Base-by-base conservation (phyloP, 2,888 invertebrate species). In the Adineta ricciae region DNA sequence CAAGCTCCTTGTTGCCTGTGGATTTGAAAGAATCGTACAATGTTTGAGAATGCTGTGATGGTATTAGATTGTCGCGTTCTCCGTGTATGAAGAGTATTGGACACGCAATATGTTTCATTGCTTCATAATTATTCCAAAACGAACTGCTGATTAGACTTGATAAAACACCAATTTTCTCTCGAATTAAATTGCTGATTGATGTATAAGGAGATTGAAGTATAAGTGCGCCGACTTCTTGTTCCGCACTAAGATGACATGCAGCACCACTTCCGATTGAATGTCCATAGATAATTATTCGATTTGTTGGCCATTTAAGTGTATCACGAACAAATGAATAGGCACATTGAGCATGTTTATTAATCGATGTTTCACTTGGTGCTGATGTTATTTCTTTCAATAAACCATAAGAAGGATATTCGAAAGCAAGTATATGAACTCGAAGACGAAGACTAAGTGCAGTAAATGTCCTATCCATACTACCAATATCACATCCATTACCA, bases 321-420 rank as follows among this genome's bases (percentile, higher is more conserved):
- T 78, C n/a, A n/a, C 1, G 3, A 24, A 78, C 78, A 78, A 78
- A 78, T 41, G 24, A n/a, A 41, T n/a, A 41, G 11, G 78, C 16
- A 19, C 41, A 41, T 36, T 41, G 24, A 41, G 78, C 78, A 78
- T 78, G 78, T 41, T 21, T 41, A 78, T 78, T 78, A n/a, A 78
- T 78, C 41, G 78, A n/a, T 78, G 24, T 8, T n/a, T 78, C 24
- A 78, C 24, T 41, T 14, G 78, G 78, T n/a, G 78, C 38, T n/a
- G 8, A 1, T 38, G n/a, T 24, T 41, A 9, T 4, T 41, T 41
- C 38, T n/a, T n/a, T n/a, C n/a, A n/a, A n/a, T 78, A 78, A 78
- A 24, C 78, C 78, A n/a, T 78, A 78, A 3, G 78, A 41, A 21
- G 78, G 78, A 78, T 78, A 78, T 78, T 78, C 78, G 41, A 78